A percentile compares a stretch with the other conserved stretches of the same genome.
These are phyloP conservation scores for Epirrhoe alternata DNA, from an alignment of 2,888 invertebrate species.

Conservation along the genomic window DNA sequence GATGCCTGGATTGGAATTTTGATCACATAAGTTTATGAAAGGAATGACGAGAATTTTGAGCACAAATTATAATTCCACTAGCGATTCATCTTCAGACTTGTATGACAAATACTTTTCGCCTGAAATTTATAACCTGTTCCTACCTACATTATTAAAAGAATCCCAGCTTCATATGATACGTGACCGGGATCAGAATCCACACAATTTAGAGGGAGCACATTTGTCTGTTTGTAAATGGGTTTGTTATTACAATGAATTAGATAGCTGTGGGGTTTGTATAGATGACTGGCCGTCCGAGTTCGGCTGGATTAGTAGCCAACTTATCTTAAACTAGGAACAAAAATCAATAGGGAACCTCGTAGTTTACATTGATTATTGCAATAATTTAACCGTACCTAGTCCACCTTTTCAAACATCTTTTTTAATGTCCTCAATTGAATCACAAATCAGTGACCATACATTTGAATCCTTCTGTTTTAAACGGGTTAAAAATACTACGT, in stretches of 20 bases:
- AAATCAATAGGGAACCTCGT: no score
- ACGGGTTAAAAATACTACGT: no score
- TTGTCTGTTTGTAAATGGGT: conserved; percentile 36
- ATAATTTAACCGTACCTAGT: no score
- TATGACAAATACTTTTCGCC: conserved; percentile 30
- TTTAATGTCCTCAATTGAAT: no score
- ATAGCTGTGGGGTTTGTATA: conserved; percentile 10
- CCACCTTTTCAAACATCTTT: no score
- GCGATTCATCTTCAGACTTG: conserved; percentile 21
- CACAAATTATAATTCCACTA: conserved; percentile 4
- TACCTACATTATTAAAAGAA: conserved; percentile 35
- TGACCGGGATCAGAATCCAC: conserved; percentile 36
- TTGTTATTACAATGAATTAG: conserved; percentile 34
- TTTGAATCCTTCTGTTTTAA: no score
- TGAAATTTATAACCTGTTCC: conserved; percentile 34
- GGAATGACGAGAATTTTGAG: not conserved
- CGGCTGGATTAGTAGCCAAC: no score
- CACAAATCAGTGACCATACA: no score
- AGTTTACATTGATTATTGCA: no score
- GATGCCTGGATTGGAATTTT: no score
- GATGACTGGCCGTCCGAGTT: not conserved
- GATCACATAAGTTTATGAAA: no score
- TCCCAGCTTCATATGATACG: conserved; percentile 37
- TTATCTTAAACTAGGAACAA: no score
- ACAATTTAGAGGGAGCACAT: conserved; percentile 27